These are phyloP conservation scores for Drosophila pachea DNA, from an alignment of 1,140 invertebrate genomes.

Conservation along the genomic window DNA sequence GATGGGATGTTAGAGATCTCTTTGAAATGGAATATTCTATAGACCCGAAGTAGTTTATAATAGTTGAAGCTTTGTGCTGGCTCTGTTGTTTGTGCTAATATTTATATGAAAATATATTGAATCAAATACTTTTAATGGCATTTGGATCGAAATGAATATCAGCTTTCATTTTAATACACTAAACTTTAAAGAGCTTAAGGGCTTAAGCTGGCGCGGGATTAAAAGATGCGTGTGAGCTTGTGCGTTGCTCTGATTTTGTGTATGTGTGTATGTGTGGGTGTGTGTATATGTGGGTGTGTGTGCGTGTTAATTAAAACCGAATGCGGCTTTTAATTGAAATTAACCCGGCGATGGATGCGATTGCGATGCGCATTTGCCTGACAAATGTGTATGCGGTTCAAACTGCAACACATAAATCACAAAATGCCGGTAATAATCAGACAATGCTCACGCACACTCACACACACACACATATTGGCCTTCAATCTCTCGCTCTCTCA, in stretches of 20 bases:
- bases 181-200: slow-evolving; percentile 5
- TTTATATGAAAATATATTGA: no score
- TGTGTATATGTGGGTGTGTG: slow-evolving; percentile 2
- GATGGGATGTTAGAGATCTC: no score
- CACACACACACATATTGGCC: slow-evolving; percentile 26
- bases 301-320: slow-evolving; percentile 61
- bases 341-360: slow-evolving; percentile 57
- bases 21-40: no score
- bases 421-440: slow-evolving; percentile 63
- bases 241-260: neutral
- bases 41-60: no score
- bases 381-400: slow-evolving; percentile 58
- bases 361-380: slow-evolving; percentile 49
- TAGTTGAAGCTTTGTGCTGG: no score
- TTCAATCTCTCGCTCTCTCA: slow-evolving; percentile 71
- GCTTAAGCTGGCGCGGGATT: neutral
- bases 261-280: neutral
- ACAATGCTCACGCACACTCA: slow-evolving; percentile 36
- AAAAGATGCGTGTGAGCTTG: neutral
- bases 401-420: slow-evolving; percentile 72
- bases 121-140: no score
- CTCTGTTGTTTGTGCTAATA: no score
- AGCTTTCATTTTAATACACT: neutral
- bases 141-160: neutral
- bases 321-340: slow-evolving; percentile 67